Conservation (phyloP, 2,888 invertebrate species). For the Nymphalis polychloros region DNA sequence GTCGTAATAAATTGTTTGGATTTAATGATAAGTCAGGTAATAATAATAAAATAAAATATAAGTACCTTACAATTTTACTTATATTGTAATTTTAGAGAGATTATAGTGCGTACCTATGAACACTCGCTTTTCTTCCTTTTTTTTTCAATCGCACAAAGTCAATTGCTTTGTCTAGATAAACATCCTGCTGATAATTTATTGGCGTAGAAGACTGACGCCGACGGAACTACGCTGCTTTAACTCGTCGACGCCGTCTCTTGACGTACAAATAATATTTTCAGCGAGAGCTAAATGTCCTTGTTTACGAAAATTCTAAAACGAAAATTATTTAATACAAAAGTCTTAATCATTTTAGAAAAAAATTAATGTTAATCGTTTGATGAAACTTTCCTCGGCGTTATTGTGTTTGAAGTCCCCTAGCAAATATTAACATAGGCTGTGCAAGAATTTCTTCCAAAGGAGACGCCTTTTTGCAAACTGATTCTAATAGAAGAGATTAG, state of each 20-base stretch:
- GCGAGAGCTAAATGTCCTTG: background rate
- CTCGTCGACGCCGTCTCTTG: constrained; percentile 48
- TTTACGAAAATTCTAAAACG: background rate
- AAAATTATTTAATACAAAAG: background rate
- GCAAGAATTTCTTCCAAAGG: background rate
- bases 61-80: background rate
- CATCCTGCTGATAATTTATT: constrained; percentile 57
- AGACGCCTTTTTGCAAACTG: background rate
- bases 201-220: constrained; percentile 42
- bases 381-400: background rate
- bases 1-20: no score
- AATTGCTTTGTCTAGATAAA: constrained; percentile 67
- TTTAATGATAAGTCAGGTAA: no score
- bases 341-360: background rate
- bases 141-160: constrained; percentile 42
- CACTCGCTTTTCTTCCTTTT: constrained; percentile 43
- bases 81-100: background rate
- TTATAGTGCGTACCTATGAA: constrained; percentile 49
- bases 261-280: constrained; percentile 19
- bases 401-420: background rate
- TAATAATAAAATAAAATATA: no score
- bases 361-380: background rate
- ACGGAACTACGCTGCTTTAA: constrained; percentile 59
- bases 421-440: constrained; percentile 1
- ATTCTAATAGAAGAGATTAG: background rate